Percentiles rank a stretch among this genome's conserved stretches.
phyloP scores from a whole-genome alignment of 2,797 vertebrate species.

The Sebastes hubbsi region DNA sequence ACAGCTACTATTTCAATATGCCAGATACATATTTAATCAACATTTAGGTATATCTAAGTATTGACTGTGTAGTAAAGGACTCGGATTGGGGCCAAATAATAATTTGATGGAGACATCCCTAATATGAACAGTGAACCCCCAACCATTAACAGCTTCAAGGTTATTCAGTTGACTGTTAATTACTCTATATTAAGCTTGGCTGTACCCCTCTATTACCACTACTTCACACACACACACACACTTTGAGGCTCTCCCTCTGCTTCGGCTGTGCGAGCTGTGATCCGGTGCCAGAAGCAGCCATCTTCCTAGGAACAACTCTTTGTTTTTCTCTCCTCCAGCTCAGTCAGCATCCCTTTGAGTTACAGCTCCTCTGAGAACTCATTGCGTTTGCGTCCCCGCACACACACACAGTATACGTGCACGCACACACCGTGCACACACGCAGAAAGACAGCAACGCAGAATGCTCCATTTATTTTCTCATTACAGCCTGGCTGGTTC shows the following conservation, averaged over 20 bases:
- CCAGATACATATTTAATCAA: background rate
- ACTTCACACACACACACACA: slow-evolving; percentile 24
- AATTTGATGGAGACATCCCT: background rate
- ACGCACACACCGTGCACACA: slow-evolving; percentile 3
- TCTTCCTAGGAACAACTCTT: slow-evolving; percentile 68
- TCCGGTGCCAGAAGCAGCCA: slow-evolving; percentile 59
- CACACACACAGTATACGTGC: background rate
- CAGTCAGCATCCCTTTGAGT: slow-evolving; percentile 72
- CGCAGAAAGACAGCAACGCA: slow-evolving; percentile 40
- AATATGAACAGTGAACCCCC: background rate
- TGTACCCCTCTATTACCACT: background rate
- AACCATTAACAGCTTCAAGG: slow-evolving; percentile 19
- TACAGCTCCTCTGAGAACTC: slow-evolving; percentile 62
- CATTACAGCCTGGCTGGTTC: slow-evolving; percentile 69
- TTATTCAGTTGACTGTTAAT: slow-evolving; percentile 19
- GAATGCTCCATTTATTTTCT: slow-evolving; percentile 77
- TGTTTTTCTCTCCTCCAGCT: slow-evolving; percentile 63
- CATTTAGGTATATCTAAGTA: background rate
- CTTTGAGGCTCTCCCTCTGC: background rate
- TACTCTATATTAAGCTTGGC: background rate
- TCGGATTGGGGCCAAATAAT: background rate
- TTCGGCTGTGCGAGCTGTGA: slow-evolving; percentile 43
- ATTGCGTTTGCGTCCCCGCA: slow-evolving; percentile 36
- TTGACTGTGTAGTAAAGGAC: background rate
- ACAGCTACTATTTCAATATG: background rate